Base-by-base conservation (phyloP, 2,797 vertebrate genomes). In the Rhodeus uyekii region DNA sequence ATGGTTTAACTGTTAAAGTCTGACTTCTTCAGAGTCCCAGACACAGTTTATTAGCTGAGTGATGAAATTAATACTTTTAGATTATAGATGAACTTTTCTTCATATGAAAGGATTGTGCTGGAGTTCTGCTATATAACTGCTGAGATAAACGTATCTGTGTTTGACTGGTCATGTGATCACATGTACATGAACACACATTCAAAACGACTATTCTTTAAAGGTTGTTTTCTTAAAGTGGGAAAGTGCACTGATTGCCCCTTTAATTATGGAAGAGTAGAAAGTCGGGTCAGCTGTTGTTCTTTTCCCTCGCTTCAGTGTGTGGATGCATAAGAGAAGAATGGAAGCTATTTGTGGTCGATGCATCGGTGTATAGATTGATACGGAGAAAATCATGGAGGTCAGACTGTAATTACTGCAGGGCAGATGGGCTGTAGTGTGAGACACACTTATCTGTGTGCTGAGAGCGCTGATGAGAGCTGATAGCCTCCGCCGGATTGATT, bases 361-460 rank as follows among this genome's bases (percentile, higher is more conserved):
- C 79, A 46, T 83, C 75, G 38, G 67, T 79, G 32, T 78, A 48
- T 76, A 50, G 82, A 81, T 75, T 13, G 82, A 83, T 85, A 84
- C 78, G 67, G 80, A 78, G 83, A 75, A 80, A 85, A 85, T 87
- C 72, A 64, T 27, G 24, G 75, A 60, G 84, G 68, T 85, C 83
- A 83, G 48, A 69, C 72, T 83, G 80, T 84, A 87, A 87, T 87
- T 87, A 87, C 79, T 16, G 71, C 69, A 69, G 83, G 84, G 64
- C 83, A 83, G 67, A 69, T 24, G 71, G 80, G 58, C 53, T 22
- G 42, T 16, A 29, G 55, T 19, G 44, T 14, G 50, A 16, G 44
- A 67, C 50, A 58, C 78, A 71, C 80, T 84, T 81, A 81, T 87
- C 87, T 61, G 63, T 83, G 19, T 53, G 68, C 48, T 53, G 78